Evolutionary conservation across 2,113 vertebrate genomes (phyloP).

Genomic region (Lophotis ruficrista): DNA sequence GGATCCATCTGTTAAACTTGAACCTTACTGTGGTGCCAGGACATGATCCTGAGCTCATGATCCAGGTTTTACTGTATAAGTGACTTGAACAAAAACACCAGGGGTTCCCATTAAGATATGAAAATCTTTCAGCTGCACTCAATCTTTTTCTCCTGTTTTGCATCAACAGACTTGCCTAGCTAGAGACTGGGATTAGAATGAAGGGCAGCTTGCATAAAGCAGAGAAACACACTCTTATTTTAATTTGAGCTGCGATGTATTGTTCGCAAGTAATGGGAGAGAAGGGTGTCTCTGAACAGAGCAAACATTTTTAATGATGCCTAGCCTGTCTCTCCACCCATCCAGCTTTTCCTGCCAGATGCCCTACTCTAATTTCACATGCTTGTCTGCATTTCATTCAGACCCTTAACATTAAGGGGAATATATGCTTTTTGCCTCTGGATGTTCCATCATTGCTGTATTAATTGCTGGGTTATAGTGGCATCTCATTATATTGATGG

Average conservation of each 20-base stretch:
- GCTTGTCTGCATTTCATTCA: background rate
- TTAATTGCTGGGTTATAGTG: conserved; percentile 2
- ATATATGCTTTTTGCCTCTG: background rate
- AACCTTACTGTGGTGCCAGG: background rate
- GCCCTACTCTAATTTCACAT: background rate
- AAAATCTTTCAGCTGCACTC: background rate
- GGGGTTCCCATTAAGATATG: background rate
- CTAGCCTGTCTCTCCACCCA: background rate
- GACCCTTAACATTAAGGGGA: background rate
- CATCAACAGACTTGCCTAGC: background rate
- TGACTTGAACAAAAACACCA: background rate
- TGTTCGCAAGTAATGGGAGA: background rate
- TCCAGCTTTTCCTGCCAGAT: background rate
- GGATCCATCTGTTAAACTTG: background rate
- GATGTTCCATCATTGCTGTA: background rate
- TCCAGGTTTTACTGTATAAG: background rate
- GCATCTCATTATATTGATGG: background rate
- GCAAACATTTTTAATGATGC: background rate
- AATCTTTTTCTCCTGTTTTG: background rate
- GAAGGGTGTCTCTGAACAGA: background rate
- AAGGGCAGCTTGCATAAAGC: background rate
- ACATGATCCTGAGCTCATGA: background rate
- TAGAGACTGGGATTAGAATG: background rate
- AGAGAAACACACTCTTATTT: background rate
- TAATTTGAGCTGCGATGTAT: background rate